Percentiles rank a stretch among this genome's conserved stretches.
These are phyloP conservation scores for Epinotia brunnichana DNA, from an alignment of 2,888 invertebrate genomes.

Conservation along the genomic window DNA sequence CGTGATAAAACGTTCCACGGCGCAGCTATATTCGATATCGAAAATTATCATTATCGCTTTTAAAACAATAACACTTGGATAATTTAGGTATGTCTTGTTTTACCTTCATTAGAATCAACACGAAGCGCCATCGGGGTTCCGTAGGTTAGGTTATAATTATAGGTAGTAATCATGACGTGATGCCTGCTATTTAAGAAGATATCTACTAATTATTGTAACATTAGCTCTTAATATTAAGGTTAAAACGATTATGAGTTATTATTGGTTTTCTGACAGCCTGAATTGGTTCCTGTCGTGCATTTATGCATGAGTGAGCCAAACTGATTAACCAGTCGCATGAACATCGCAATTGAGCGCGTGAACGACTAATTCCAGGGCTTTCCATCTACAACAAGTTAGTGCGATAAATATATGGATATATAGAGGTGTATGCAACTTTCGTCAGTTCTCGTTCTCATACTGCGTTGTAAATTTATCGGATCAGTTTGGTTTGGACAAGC, in stretches of 20 bases:
- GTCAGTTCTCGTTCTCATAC: no score
- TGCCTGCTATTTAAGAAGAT: no score
- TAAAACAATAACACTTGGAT: constrained; percentile 10
- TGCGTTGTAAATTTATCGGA: no score
- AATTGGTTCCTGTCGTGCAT: constrained; percentile 41
- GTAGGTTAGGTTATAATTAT: neutral
- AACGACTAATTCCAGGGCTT: constrained; percentile 9
- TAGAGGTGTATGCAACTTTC: no score
- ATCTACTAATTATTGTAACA: no score
- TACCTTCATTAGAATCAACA: neutral
- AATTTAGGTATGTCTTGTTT: neutral
- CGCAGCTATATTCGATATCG: constrained; percentile 19
- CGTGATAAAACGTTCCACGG: constrained; percentile 5
- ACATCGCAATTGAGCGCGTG: constrained; percentile 21
- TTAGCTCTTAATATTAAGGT: no score
- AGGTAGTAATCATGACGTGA: no score
- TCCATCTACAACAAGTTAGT: neutral
- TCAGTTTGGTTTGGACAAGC: no score
- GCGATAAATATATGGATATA: no score
- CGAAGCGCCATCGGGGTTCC: neutral
- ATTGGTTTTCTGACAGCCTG: constrained; percentile 31
- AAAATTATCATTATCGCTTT: constrained; percentile 13
- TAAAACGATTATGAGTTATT: constrained; percentile 31
- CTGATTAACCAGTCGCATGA: constrained; percentile 39
- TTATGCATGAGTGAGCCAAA: constrained; percentile 32